Conservation (phyloP, 2,888 invertebrate species). For the Sisyra terminalis region DNA sequence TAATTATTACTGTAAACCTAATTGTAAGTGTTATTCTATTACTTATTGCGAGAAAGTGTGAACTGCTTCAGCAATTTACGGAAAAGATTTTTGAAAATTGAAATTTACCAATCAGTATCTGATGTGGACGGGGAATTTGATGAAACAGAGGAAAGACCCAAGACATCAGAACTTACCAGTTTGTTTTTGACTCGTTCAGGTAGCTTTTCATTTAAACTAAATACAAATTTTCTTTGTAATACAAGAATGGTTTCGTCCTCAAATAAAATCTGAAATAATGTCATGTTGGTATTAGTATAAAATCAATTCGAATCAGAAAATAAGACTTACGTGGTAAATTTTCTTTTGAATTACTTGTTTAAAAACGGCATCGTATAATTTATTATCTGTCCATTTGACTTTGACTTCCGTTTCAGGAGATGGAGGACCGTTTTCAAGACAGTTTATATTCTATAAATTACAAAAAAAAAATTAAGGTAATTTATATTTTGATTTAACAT, state of each 20-base stretch:
- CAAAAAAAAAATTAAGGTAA: too few species aligned
- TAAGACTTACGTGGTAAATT: conserved; percentile 25
- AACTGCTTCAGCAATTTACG: background rate
- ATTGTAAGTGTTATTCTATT: too few species aligned
- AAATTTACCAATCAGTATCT: too few species aligned
- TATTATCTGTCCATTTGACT: conserved; percentile 37
- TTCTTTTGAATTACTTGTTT: conserved; percentile 25
- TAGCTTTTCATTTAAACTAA: conserved; percentile 33
- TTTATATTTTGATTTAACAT: too few species aligned
- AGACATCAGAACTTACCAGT: conserved; percentile 25
- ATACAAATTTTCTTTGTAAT: conserved; percentile 34
- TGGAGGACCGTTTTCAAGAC: conserved; percentile 19
- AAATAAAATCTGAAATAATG: conserved; percentile 28
- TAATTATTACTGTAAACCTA: too few species aligned
- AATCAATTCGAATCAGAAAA: background rate
- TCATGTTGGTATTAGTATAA: conserved; percentile 12
- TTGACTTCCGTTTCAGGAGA: conserved; percentile 29
- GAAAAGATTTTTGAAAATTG: background rate
- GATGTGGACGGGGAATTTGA: too few species aligned
- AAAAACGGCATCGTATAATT: conserved; percentile 28
- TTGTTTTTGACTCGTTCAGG: conserved; percentile 36
- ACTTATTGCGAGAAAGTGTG: conserved; percentile 9
- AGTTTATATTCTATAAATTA: conserved; percentile 19
- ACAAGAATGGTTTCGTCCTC: conserved; percentile 30
- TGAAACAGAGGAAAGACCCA: background rate